Evolutionary conservation across 37 sponge, comb jelly and placozoan genomes (phyloP), one percentile per base, ranked within the genome.

Genomic region (Theonella swinhoei): DNA sequence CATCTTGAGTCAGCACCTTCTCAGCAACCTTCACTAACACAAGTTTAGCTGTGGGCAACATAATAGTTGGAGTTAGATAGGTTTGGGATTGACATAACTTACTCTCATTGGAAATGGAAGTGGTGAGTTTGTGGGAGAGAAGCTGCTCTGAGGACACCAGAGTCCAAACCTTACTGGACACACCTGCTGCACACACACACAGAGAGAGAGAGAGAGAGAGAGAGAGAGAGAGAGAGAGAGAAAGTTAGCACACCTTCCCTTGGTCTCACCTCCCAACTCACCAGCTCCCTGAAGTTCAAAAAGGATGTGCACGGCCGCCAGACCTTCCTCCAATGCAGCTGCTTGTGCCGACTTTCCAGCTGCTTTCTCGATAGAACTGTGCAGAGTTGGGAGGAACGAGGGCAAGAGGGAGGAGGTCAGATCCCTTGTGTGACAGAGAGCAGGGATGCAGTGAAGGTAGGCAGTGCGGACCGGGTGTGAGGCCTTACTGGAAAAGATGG

Each of bases 281-380:
- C 38, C 64, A 3, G 40, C 35, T 4, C 36, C 41, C 9, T 28
- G 68, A 61, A 24, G 41, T 9, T 38, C 70, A 22, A 78, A 41
- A 5, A 83, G 41, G 62, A 78, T 37, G 65, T 70, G 72, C 0
- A 25, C 40, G 23, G 80, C 76, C 7, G 76, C 76, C 34, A 90
- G 38, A 7, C 67, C 91, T 76, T 85, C 91, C 77, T 85, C 86
- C 30, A 90, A 33, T 1, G 62, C 36, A 61, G 86, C 39, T 24
- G 76, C 1, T 71, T 80, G 77, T 3, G 76, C 41, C 8, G 85
- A 79, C 32, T 80, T 14, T 3, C 60, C 36, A 1, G 43, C 40
- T 38, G 77, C 76, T 43, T 82, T 37, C 36, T 75, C 82, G 58
- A 90, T 26, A 39, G 54, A 59, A 77, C 54, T 14, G 3, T 33